Base-by-base conservation (phyloP, 2,888 invertebrate species). In the Ferdinandea cuprea region DNA sequence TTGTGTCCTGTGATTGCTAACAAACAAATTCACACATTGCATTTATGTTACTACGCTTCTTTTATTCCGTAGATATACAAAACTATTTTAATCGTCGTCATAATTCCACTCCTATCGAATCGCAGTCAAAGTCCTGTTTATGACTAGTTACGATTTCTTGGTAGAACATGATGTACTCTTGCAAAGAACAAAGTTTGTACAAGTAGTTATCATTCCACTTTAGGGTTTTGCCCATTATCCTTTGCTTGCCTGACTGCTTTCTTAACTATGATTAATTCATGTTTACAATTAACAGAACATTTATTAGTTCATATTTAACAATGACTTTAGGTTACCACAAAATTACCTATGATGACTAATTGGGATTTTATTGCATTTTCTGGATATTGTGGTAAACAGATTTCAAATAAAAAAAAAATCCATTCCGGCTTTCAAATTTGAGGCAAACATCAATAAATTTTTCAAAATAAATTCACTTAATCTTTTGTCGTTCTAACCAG, bases 381-480 rank as follows among this genome's bases (percentile, higher is more conserved):
- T 15, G 2, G 37, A 0, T 6, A 13, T n/a, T 6, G 7, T 0
- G 1, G 11, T 6, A 37, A 37, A 15, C 7, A 13, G 1, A 13
- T 40, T 40, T 40, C 11, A 15, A 4, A 17, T 15, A 37, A 37
- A 37, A 37, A 11, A 28, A 52, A 28, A 21, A 35, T 44, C n/a
- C 32, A 15, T 15, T 35, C 11, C 13, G 2, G 8, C 21, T n/a
- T 30, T 17, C 19, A 13, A 17, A 21, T 11, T 44, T 28, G 13
- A 25, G 40, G 46, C 48, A 50, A 59, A 71, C 48, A 50, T 30
- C 48, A 71, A 71, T 71, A 71, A 71, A 59, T 71, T 19, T 46
- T 17, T 7, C 17, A 35, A 28, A n/a, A n/a, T n/a, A 68, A 58
- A 35, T 37, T 1, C 7, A 8, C 5, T 6, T 71, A 21, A 69